phyloP scores from a whole-genome alignment of 1,140 invertebrate genomes.

The Zaprionus camerounensis region DNA sequence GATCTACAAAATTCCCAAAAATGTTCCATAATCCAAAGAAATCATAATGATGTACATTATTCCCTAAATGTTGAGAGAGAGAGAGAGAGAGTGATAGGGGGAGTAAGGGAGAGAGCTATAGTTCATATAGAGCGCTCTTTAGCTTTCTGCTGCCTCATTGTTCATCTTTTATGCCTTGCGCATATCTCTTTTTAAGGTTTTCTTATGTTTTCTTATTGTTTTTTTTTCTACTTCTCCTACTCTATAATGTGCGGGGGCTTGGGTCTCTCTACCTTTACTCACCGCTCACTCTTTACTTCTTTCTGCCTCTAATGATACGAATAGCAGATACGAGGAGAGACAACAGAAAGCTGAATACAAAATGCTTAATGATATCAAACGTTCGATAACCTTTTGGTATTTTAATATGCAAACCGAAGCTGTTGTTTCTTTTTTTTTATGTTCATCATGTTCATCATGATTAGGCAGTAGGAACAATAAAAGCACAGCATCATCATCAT shows the following conservation, averaged over 20 bases:
- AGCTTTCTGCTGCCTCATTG: slow-evolving; percentile 74
- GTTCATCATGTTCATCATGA: slow-evolving; percentile 45
- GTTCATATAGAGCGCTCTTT: slow-evolving; percentile 38
- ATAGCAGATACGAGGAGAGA: slow-evolving; percentile 5
- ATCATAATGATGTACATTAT: slow-evolving; percentile 1
- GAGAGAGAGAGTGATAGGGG: not conserved
- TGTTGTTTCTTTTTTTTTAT: slow-evolving; percentile 31
- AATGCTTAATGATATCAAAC: slow-evolving; percentile 83
- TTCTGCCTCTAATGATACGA: slow-evolving; percentile 43
- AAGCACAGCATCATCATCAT: slow-evolving; percentile 67
- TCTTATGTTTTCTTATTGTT: slow-evolving; percentile 10
- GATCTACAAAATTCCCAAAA: slow-evolving; percentile 47
- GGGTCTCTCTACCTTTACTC: slow-evolving; percentile 8
- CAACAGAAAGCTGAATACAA: slow-evolving; percentile 56
- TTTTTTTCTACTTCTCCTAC: not conserved
- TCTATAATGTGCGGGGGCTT: slow-evolving; percentile 40
- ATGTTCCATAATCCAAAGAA: slow-evolving; percentile 22
- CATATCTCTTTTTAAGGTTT: slow-evolving; percentile 42
- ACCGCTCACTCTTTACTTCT: not conserved
- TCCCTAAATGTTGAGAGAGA: not conserved
- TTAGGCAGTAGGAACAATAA: slow-evolving; percentile 54
- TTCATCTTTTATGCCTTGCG: slow-evolving; percentile 69
- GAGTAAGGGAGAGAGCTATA: slow-evolving; percentile 11
- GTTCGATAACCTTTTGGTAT: slow-evolving; percentile 82
- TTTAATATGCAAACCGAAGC: slow-evolving; percentile 77